Evolutionary conservation across 92 coral and sea anemone genomes (phyloP).

Genomic region (Zoanthus sansibaricus): DNA sequence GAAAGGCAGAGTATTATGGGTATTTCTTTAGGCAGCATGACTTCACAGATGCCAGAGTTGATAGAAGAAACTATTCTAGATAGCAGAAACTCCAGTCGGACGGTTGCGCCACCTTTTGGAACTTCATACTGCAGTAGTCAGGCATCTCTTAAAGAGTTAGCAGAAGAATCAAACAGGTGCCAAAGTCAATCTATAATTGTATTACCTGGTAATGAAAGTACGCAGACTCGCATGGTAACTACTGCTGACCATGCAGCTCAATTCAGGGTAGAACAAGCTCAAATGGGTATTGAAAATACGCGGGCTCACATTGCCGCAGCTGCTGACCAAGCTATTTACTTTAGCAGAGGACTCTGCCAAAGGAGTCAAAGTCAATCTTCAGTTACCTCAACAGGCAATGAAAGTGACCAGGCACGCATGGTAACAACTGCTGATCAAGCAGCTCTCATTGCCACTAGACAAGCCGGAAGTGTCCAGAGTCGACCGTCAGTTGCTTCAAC

Average conservation of each 20-base stretch:
- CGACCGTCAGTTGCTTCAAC: no score
- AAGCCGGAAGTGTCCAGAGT: not conserved
- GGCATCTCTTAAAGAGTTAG: not conserved
- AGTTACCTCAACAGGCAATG: not conserved
- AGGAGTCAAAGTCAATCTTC: not conserved
- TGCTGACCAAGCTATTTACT: no score
- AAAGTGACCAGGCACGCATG: not conserved
- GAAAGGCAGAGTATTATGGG: not conserved
- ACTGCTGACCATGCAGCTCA: conserved; percentile 8
- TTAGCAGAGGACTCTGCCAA: no score
- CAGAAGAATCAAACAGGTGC: not conserved
- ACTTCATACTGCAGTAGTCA: not conserved
- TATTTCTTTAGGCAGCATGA: not conserved
- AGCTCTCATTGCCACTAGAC: not conserved
- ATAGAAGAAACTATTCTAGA: conserved; percentile 39
- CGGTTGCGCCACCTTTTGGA: not conserved
- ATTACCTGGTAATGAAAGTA: not conserved
- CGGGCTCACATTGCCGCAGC: no score
- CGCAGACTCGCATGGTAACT: not conserved
- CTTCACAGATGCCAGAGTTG: conserved; percentile 11
- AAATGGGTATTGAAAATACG: not conserved
- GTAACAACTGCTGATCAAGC: conserved; percentile 5
- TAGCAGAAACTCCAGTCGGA: conserved; percentile 30
- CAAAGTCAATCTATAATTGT: conserved; percentile 9
- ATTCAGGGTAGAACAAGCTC: not conserved